Conservation (phyloP, 1,140 invertebrate species). For the Atta cephalotes region DNA sequence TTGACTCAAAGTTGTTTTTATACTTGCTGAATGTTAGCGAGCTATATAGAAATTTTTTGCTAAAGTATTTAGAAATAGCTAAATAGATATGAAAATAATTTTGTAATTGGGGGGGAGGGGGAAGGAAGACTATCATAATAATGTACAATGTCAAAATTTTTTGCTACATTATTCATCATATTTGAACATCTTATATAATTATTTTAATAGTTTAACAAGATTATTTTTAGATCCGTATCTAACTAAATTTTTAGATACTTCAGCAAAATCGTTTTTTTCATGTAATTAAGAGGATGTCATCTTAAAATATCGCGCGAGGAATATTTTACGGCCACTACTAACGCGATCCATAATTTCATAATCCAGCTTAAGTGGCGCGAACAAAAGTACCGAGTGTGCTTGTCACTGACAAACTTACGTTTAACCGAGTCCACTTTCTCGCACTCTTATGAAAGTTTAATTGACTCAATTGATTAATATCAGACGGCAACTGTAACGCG, state of each 20-base stretch:
- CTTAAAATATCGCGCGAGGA: conserved; percentile 3
- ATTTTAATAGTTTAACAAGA: too few species aligned
- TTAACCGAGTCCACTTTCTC: conserved; percentile 10
- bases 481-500: background rate
- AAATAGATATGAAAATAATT: too few species aligned
- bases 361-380: conserved; percentile 24
- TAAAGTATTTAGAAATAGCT: too few species aligned
- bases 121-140: too few species aligned
- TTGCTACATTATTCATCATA: too few species aligned
- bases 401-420: conserved; percentile 35
- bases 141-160: too few species aligned
- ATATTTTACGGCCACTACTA: conserved; percentile 29
- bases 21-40: conserved; percentile 9
- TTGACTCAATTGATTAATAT: conserved; percentile 54
- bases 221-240: too few species aligned
- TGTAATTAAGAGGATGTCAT: conserved; percentile 5
- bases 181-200: too few species aligned
- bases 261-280: too few species aligned
- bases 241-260: too few species aligned
- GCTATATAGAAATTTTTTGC: too few species aligned
- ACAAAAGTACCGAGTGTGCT: conserved; percentile 32
- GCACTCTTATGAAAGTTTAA: conserved; percentile 51
- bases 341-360: conserved; percentile 43
- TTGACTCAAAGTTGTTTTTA: background rate
- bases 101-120: too few species aligned